phyloP scores from a whole-genome alignment of 1,140 invertebrate species.

The Thaumatotibia leucotreta region DNA sequence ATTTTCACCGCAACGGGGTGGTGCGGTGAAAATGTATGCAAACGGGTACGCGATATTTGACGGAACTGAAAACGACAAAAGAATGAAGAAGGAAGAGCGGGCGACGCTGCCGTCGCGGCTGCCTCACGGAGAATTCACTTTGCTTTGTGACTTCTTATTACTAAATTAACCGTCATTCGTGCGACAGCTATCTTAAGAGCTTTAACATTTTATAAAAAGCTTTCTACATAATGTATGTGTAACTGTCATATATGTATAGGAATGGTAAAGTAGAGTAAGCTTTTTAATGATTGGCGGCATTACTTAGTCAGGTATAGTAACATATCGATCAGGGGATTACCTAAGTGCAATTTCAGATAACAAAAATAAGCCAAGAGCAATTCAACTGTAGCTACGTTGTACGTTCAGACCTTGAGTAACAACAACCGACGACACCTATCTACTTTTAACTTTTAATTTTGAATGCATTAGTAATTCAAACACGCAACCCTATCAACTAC shows the following conservation, averaged over 20 bases:
- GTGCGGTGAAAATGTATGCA: constrained; percentile 68
- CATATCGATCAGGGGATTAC: too few relatives aligned
- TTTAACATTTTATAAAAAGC: constrained; percentile 17
- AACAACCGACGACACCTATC: neutral
- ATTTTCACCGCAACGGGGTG: constrained; percentile 15
- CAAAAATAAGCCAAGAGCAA: too few relatives aligned
- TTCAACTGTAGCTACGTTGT: too few relatives aligned
- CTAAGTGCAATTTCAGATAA: too few relatives aligned
- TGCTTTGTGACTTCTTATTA: constrained; percentile 55
- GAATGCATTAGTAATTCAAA: constrained; percentile 33
- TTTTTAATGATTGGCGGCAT: too few relatives aligned
- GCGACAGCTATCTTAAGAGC: constrained; percentile 4
- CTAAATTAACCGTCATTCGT: constrained; percentile 53
- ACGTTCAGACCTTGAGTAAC: neutral
- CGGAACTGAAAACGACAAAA: constrained; percentile 71
- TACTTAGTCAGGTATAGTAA: too few relatives aligned
- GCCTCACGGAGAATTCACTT: constrained; percentile 60
- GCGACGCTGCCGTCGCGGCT: constrained; percentile 28
- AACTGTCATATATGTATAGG: too few relatives aligned
- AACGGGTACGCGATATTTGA: constrained; percentile 70
- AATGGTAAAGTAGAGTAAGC: too few relatives aligned
- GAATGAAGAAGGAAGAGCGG: constrained; percentile 53
- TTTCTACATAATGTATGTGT: neutral
- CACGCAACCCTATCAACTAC: constrained; percentile 53
- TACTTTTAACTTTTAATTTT: constrained; percentile 23